Conservation (phyloP, 2,888 invertebrate genomes). For the Odontocerum albicorne region DNA sequence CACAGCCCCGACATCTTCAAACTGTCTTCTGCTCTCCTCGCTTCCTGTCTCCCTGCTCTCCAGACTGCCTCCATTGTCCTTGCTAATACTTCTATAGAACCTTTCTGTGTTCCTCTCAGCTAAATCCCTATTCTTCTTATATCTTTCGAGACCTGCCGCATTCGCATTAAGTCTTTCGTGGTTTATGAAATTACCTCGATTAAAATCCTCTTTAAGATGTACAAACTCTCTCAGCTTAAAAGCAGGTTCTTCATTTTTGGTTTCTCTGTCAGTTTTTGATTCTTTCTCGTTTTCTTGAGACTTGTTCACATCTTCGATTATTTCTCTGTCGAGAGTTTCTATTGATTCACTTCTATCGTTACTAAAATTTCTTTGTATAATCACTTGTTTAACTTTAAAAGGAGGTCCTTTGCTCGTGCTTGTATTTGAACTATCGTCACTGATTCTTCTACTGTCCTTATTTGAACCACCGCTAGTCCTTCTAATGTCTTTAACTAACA, state of each 20-base stretch:
- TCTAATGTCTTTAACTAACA: too few species aligned
- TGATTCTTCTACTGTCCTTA: slow-evolving; percentile 2
- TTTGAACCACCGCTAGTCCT: not conserved
- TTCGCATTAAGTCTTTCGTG: slow-evolving; percentile 17
- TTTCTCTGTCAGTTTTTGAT: not conserved
- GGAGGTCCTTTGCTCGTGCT: slow-evolving; percentile 1
- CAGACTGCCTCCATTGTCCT: slow-evolving; percentile 6
- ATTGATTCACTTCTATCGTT: slow-evolving; percentile 16
- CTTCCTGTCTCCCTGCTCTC: slow-evolving; percentile 9
- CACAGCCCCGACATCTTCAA: too few species aligned
- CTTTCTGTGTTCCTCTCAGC: slow-evolving; percentile 28
- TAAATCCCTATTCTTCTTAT: slow-evolving; percentile 24
- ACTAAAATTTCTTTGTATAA: slow-evolving; percentile 8
- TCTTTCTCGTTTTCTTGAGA: not conserved
- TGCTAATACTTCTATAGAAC: slow-evolving; percentile 28
- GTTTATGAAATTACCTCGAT: slow-evolving; percentile 1
- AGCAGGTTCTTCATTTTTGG: slow-evolving; percentile 14
- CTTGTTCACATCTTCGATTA: not conserved
- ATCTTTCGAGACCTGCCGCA: slow-evolving; percentile 11
- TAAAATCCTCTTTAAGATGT: slow-evolving; percentile 12
- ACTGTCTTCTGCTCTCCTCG: slow-evolving; percentile 4
- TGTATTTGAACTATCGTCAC: slow-evolving; percentile 13
- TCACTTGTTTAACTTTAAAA: slow-evolving; percentile 2
- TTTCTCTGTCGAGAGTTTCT: slow-evolving; percentile 9
- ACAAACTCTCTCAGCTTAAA: slow-evolving; percentile 20